Base-by-base conservation (phyloP, 2,113 vertebrate genomes). In the Polyodon spathula region DNA sequence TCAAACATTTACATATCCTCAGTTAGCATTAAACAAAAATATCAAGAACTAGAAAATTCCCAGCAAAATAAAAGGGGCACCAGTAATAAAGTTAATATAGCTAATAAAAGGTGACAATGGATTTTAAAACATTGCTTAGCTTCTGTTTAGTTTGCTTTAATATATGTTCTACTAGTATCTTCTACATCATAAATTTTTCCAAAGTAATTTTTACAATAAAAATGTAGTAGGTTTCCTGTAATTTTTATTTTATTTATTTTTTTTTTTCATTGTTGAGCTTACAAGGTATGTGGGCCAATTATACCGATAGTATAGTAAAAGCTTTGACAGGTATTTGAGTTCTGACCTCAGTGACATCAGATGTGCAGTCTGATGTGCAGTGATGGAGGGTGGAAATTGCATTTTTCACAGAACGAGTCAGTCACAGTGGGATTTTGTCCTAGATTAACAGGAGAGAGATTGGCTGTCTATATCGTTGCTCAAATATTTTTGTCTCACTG, bases 301-400 rank as follows among this genome's bases (percentile, higher is more conserved):
- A 74, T 71, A 71, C 59, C 56, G 52, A 59, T 40, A 64, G 53
- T 65, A 59, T 40, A 48, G 43, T 60, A 37, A 74, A 69, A 73
- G 37, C 62, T 59, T 71, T 76, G 78, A 80, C 68, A 73, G 75
- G 75, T 71, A 50, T 70, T 62, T 74, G 70, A 81, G 69, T 69
- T 76, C 75, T 74, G 66, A 68, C 65, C 54, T 57, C 40, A 4
- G 9, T 78, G 71, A 63, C 61, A 37, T 62, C 64, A 69, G 68
- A 70, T 69, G 68, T 50, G n/a, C n/a, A n/a, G n/a, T n/a, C n/a
- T n/a, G 70, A 65, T 68, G 73, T 61, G 63, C 72, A 60, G 54
- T 46, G 54, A 55, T 17, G 58, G 57, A n/a, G 62, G 67, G 76
- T 65, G 58, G 62, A 69, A 69, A 75, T 79, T 78, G 67, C 64